These are phyloP conservation scores for Heteropelma amictum DNA, from an alignment of 2,888 invertebrate genomes.

Conservation along the genomic window DNA sequence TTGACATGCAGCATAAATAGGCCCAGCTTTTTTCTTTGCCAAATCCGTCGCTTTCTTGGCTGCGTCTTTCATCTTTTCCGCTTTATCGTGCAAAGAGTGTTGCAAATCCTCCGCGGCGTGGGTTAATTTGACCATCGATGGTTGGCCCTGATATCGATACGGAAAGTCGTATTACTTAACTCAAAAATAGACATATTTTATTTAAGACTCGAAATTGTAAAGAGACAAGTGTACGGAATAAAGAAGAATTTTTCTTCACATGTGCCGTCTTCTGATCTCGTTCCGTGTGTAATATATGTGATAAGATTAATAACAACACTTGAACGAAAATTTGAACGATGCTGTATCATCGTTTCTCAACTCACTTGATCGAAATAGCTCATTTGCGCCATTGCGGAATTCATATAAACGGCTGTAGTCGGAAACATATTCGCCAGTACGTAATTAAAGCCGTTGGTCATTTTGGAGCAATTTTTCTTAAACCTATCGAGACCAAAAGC, in stretches of 20 bases:
- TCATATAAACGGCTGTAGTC: conserved; percentile 74
- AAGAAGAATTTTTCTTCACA: too few species aligned
- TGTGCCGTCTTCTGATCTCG: too few species aligned
- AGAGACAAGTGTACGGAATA: too few species aligned
- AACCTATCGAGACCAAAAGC: conserved; percentile 94
- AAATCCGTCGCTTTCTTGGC: conserved; percentile 90
- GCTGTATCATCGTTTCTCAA: too few species aligned
- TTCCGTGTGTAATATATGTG: too few species aligned
- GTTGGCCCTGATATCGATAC: conserved; percentile 69
- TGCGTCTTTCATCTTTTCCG: conserved; percentile 86
- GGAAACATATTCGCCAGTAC: conserved; percentile 88
- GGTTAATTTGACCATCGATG: conserved; percentile 65
- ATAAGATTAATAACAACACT: too few species aligned
- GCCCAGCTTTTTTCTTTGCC: conserved; percentile 82
- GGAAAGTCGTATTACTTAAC: background rate
- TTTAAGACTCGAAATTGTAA: too few species aligned
- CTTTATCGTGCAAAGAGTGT: conserved; percentile 74
- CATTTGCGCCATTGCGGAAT: conserved; percentile 70
- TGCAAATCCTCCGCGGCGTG: conserved; percentile 74
- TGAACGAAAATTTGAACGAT: too few species aligned
- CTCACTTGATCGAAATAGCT: conserved; percentile 64
- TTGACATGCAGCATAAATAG: conserved; percentile 75
- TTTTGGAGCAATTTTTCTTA: conserved; percentile 90
- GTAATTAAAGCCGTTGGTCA: conserved; percentile 91
- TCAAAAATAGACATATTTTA: background rate